Evolutionary conservation across 2,113 vertebrate genomes (phyloP).

Genomic region (Gulo gulo): DNA sequence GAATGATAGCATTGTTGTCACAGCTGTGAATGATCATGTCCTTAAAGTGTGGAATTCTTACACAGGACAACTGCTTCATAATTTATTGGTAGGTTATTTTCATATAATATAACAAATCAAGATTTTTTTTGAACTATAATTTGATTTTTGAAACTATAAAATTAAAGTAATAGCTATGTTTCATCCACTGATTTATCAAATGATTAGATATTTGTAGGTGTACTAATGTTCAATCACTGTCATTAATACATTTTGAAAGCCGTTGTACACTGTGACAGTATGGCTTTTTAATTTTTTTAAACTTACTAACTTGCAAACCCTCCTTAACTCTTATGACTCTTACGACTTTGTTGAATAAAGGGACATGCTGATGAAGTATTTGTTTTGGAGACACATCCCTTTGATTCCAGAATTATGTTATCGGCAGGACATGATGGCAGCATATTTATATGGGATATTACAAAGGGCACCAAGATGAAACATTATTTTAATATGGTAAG

Average conservation of each 20-base stretch:
- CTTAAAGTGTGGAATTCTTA: constrained; percentile 98
- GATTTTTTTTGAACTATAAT: neutral
- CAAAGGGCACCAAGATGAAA: constrained; percentile 91
- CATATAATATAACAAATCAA: neutral
- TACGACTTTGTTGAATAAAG: constrained; percentile 81
- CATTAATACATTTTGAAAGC: neutral
- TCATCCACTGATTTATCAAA: neutral
- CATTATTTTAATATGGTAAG: constrained; percentile 98
- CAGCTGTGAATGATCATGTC: constrained; percentile 96
- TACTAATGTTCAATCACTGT: neutral
- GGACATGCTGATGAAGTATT: constrained; percentile 98
- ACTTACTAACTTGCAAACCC: neutral
- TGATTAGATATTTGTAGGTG: neutral
- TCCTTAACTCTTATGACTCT: constrained; percentile 57
- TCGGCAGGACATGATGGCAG: constrained; percentile 98
- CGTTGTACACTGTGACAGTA: neutral
- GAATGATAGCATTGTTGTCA: constrained; percentile 94
- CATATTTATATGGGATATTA: constrained; percentile 96
- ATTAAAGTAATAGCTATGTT: neutral
- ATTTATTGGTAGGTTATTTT: constrained; percentile 88
- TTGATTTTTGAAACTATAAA: neutral
- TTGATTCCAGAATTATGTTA: constrained; percentile 95
- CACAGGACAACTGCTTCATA: constrained; percentile 94
- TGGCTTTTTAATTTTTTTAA: neutral
- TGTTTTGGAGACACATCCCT: constrained; percentile 97